Conservation (phyloP, 2,888 invertebrate genomes). For the Busseola fusca region DNA sequence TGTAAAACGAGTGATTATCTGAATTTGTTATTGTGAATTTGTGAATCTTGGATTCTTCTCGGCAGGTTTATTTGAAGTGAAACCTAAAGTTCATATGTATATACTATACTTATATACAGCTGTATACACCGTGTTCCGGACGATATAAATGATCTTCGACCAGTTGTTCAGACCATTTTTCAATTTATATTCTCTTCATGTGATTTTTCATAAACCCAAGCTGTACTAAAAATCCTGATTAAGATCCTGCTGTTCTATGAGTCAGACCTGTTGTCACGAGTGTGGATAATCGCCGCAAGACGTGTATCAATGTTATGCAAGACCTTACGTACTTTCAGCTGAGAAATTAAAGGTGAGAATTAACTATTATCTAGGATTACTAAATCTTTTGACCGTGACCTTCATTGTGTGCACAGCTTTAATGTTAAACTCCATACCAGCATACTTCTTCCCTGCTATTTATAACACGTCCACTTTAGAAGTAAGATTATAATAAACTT, state of each 20-base stretch:
- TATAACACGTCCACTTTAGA: neutral
- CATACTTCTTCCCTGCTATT: neutral
- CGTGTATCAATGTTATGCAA: slow-evolving; percentile 8
- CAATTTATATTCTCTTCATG: neutral
- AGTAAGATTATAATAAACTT: neutral
- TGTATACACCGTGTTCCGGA: too few species aligned
- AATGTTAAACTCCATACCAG: neutral
- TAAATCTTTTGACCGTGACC: neutral
- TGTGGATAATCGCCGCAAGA: neutral
- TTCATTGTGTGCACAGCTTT: too few species aligned
- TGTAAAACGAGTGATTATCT: neutral
- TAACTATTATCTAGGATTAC: neutral
- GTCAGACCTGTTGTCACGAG: neutral
- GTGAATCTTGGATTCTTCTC: neutral
- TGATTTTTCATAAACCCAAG: neutral
- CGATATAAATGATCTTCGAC: too few species aligned
- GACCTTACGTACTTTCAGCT: neutral
- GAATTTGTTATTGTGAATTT: too few species aligned
- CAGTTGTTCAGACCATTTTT: too few species aligned
- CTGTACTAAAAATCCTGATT: neutral
- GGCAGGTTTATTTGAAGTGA: neutral
- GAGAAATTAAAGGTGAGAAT: slow-evolving; percentile 23
- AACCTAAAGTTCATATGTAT: too few species aligned
- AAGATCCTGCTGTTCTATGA: slow-evolving; percentile 1
- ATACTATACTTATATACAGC: too few species aligned